These are phyloP conservation scores for Microtus ochrogaster DNA, from an alignment of 2,113 vertebrate genomes.

Conservation along the genomic window DNA sequence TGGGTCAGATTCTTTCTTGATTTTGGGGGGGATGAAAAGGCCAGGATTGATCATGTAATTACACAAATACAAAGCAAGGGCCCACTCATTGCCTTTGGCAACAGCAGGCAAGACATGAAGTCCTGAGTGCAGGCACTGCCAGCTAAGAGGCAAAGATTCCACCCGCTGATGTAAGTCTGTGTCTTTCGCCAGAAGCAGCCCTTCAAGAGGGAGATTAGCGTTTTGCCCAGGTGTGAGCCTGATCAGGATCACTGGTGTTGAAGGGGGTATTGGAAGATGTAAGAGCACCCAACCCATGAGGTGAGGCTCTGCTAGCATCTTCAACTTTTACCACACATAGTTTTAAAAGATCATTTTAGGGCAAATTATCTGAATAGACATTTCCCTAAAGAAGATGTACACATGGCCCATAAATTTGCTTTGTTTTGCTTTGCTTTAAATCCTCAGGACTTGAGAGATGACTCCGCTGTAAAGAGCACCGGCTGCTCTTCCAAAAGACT, in stretches of 20 bases:
- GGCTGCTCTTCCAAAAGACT: not conserved
- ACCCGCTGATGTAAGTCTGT: not conserved
- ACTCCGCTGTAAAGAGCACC: not conserved
- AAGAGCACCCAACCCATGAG: slow-evolving; percentile 1
- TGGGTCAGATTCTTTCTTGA: slow-evolving; percentile 9
- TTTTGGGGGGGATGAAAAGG: not conserved
- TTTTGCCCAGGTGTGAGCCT: not conserved
- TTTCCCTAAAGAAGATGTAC: not conserved
- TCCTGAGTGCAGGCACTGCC: slow-evolving; percentile 10
- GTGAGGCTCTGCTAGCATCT: not conserved
- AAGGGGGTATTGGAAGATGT: not conserved
- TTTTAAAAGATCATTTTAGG: not conserved
- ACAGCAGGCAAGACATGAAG: not conserved
- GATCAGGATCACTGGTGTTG: not conserved
- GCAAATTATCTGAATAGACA: not conserved
- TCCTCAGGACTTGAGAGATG: too few species aligned
- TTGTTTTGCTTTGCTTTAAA: too few species aligned
- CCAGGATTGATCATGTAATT: slow-evolving; percentile 1
- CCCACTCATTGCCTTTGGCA: slow-evolving; percentile 23
- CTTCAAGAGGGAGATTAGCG: slow-evolving; percentile 6
- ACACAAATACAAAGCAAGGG: slow-evolving; percentile 46
- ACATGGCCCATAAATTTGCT: not conserved
- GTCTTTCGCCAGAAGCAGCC: slow-evolving; percentile 31
- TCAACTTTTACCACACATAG: not conserved
- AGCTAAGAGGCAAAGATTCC: slow-evolving; percentile 19